Base-by-base conservation (phyloP, 2,888 invertebrate genomes). In the Dolomedes plantarius region DNA sequence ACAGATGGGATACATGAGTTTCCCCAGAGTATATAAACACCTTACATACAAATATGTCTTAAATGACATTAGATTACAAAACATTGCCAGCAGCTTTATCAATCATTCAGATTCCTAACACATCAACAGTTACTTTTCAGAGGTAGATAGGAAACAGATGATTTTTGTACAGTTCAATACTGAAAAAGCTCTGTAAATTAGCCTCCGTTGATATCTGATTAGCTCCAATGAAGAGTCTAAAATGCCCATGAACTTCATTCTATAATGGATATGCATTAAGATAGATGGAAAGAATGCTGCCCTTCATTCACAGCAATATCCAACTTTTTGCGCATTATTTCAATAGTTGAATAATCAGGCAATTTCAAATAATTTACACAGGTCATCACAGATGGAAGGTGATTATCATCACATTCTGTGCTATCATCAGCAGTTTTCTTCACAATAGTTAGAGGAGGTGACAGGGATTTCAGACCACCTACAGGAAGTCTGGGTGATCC, bases 361-460 rank as follows among this genome's bases (percentile, higher is more conserved):
- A 99, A 94, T 94, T 99, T 99, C 91, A 99, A 95, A 94, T 99
- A 99, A 94, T 99, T 99, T 90, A 98, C 99, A 93, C 99, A 99
- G 86, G 99, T 99, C 99, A 99, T 99, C 92, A 99, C 99, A 90
- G 98, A 99, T 90, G 99, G 99, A 92, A 99, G 94, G 93, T 97
- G 99, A 93, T 97, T 95, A 92, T 27, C 95, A 93, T 99, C 99
- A 68, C 97, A 95, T 93, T 97, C 96, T 93, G 97, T 95, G 89
- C 96, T 96, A 68, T 95, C 94, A 92, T 98, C 98, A 91, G 98
- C 94, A 71, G 97, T 96, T 93, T 98, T 98, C 89, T 98, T 94
- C 81, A 99, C 99, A 91, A 99, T 97, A 79, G 99, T 99, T 91
- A 99, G 92, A 46, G 98, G 97, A 88, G 99, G 99, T 87, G 96